Evolutionary conservation across 2,113 vertebrate species (phyloP).

Genomic region (Colinus virginianus): DNA sequence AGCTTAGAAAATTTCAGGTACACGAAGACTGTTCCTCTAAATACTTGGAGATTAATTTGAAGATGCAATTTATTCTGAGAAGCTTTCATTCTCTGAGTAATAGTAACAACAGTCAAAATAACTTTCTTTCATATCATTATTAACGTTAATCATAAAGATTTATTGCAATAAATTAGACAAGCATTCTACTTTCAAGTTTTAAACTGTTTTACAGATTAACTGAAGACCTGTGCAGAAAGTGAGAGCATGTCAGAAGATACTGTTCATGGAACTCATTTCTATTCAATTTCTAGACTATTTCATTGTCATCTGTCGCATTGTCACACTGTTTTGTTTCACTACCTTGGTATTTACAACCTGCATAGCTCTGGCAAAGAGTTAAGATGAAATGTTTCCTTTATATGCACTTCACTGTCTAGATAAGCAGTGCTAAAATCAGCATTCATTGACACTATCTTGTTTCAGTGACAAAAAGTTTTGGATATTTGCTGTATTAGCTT

Average conservation of each 20-base stretch:
- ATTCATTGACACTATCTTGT: not conserved
- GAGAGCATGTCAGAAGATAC: not conserved
- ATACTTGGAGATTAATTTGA: not conserved
- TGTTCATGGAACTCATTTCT: not conserved
- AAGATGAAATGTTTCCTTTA: constrained; percentile 32
- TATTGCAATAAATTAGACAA: not conserved
- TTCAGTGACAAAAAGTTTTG: not conserved
- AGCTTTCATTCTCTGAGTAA: not conserved
- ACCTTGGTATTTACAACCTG: constrained; percentile 37
- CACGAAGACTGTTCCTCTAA: not conserved
- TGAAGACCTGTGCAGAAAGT: not conserved
- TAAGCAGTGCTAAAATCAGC: not conserved
- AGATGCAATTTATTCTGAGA: not conserved
- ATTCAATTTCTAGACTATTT: constrained; percentile 7
- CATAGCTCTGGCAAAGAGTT: not conserved
- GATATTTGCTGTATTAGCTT: not conserved
- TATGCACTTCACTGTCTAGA: not conserved
- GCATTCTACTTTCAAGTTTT: not conserved
- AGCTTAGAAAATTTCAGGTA: not conserved
- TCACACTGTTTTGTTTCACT: not conserved
- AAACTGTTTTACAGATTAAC: not conserved
- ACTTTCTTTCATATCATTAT: not conserved
- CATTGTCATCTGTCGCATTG: not conserved
- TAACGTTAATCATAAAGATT: not conserved
- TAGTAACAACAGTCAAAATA: not conserved